Conservation (phyloP, 2,888 invertebrate species). For the Bhutanitis thaidina region DNA sequence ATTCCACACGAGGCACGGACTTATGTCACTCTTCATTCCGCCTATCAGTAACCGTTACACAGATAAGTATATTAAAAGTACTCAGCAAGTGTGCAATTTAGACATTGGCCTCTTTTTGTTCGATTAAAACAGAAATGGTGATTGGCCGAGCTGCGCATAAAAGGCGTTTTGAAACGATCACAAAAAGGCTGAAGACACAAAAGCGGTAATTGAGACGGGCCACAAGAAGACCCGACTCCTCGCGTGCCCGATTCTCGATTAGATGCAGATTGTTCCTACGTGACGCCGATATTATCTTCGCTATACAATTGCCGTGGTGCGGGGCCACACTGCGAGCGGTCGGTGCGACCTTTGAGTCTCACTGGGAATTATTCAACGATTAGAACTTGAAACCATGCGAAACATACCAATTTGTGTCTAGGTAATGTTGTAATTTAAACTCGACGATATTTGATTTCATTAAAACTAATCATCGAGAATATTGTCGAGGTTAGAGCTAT, state of each 20-base stretch:
- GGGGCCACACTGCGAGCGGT: conserved; percentile 30
- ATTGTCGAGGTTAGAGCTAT: too few species aligned
- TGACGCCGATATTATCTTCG: conserved; percentile 49
- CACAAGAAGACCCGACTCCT: conserved; percentile 31
- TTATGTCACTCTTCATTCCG: conserved; percentile 8
- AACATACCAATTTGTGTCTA: too few species aligned
- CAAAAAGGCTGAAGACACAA: conserved; percentile 27
- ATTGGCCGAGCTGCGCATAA: background rate
- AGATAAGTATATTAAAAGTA: background rate
- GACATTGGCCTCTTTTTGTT: conserved; percentile 7
- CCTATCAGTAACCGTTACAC: background rate
- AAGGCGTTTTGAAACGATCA: conserved; percentile 4
- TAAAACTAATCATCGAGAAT: too few species aligned
- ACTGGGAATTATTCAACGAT: conserved; percentile 5
- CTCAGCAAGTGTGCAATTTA: background rate
- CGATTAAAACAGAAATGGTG: conserved; percentile 5
- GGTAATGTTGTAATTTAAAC: too few species aligned
- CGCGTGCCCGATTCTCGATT: conserved; percentile 40
- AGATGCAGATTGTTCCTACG: conserved; percentile 49
- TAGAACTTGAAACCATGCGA: background rate
- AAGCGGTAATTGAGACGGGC: conserved; percentile 37
- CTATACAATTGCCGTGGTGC: conserved; percentile 24
- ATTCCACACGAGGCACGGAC: conserved; percentile 13
- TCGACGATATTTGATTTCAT: too few species aligned
- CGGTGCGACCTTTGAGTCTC: background rate